phyloP scores from a whole-genome alignment of 2,888 invertebrate genomes.

The Phragmatobia fuliginosa region DNA sequence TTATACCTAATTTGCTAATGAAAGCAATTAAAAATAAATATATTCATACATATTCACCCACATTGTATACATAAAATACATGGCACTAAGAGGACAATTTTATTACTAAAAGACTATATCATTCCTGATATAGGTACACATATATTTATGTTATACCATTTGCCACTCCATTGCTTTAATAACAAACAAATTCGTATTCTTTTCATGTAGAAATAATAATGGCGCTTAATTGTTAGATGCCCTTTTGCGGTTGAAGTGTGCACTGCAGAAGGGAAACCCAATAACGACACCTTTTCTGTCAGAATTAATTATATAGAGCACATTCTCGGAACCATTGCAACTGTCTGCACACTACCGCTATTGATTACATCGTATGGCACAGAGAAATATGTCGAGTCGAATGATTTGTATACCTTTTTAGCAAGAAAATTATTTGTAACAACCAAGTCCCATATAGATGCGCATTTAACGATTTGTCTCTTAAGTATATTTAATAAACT shows the following conservation, averaged over 20 bases:
- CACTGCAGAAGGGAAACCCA: constrained; percentile 29
- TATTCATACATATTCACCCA: too few species aligned
- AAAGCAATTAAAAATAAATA: too few species aligned
- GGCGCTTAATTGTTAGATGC: neutral
- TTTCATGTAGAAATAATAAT: neutral
- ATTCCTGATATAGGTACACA: too few species aligned
- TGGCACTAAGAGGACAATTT: too few species aligned
- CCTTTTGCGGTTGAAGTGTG: neutral
- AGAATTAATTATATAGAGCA: constrained; percentile 33
- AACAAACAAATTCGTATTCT: neutral
- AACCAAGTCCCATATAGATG: neutral
- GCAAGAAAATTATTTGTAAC: neutral
- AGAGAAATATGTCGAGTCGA: constrained; percentile 31
- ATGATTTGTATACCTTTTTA: neutral
- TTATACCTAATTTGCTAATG: too few species aligned
- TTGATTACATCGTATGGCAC: constrained; percentile 26
- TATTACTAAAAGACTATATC: too few species aligned
- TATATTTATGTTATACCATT: too few species aligned
- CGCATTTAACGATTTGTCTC: neutral
- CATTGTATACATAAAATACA: too few species aligned
- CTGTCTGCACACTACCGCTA: constrained; percentile 41
- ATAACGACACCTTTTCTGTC: constrained; percentile 32
- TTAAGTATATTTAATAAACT: neutral
- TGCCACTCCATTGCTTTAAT: neutral
- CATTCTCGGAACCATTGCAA: constrained; percentile 44